phyloP scores from a whole-genome alignment of 2,797 vertebrate species.

The Acestrorhynchus altus region DNA sequence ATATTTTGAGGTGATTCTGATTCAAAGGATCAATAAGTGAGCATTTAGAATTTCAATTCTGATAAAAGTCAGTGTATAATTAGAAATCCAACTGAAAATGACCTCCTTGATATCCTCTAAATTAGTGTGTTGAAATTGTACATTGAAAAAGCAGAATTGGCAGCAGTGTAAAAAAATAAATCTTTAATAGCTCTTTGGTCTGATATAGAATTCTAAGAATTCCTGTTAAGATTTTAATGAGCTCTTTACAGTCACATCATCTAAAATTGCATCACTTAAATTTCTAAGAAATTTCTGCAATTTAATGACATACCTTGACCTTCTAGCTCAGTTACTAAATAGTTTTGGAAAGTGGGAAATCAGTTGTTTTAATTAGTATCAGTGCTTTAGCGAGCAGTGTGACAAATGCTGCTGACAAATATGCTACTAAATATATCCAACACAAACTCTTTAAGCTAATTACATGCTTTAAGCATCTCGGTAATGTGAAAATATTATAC shows the following conservation, averaged over 20 bases:
- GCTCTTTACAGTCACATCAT: too few relatives aligned
- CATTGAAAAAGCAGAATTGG: background rate
- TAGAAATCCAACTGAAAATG: background rate
- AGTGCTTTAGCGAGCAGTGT: constrained; percentile 25
- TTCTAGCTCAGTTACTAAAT: background rate
- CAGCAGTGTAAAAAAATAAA: background rate
- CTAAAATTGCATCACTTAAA: too few relatives aligned
- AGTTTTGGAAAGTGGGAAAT: background rate
- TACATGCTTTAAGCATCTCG: constrained; percentile 48
- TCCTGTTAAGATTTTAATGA: too few relatives aligned
- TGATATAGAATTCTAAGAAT: too few relatives aligned
- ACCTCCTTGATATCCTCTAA: background rate
- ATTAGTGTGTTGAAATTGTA: background rate
- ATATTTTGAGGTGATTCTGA: background rate
- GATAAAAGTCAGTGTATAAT: background rate
- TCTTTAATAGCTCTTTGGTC: too few relatives aligned
- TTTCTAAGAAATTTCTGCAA: background rate
- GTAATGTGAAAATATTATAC: constrained; percentile 4
- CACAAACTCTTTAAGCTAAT: constrained; percentile 52
- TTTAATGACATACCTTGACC: background rate
- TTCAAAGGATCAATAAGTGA: background rate
- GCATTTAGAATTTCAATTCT: background rate
- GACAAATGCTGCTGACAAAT: constrained; percentile 49
- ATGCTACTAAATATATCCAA: background rate
- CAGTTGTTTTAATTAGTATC: constrained; percentile 38